Base-by-base conservation (phyloP, 2,888 invertebrate genomes). In the Drosophila picticornis region DNA sequence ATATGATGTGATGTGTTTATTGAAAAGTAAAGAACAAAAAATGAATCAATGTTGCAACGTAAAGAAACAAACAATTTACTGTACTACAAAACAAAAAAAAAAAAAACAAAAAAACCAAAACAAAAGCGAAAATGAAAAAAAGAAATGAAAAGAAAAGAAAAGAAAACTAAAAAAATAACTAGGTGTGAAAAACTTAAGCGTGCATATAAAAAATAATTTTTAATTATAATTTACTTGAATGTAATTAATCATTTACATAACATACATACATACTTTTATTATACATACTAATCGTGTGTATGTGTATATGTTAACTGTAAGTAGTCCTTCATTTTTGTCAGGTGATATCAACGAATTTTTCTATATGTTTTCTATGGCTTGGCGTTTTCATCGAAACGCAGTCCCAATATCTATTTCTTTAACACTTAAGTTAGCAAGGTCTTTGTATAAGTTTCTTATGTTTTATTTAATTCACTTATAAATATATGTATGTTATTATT, bases 1-100 rank as follows among this genome's bases (percentile, higher is more conserved):
- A 91, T 88, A 91, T 81, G 91, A 88, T 90, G 90, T 90, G 90
- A 90, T 90, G 90, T 89, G 90, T 90, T 90, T 90, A 91, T 85
- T 87, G 89, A 86, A 90, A 84, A 82, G 82, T 74, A 84, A 80
- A 84, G 65, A 83, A 84, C 75, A 74, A 87, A 75, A 78, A 69
- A 55, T 51, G 57, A 75, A 78, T 77, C 74, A 84, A 83, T 83
- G 75, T 88, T 83, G 79, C 83, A 85, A 83, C 67, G 66, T 75
- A 80, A 80, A 46, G 50, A 72, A 81, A 75, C 50, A 61, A 58
- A 86, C 56, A 81, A 75, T 77, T 77, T 79, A 80, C 77, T 78
- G 73, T 72, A 71, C 51, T 72, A 73, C 51, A 80, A 83, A 58
- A 63, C 36, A 29, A 66, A 57, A 48, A 6, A 50, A 55, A 72